Evolutionary conservation across 2,113 vertebrate species (phyloP).

Genomic region (human (Homo sapiens)): DNA sequence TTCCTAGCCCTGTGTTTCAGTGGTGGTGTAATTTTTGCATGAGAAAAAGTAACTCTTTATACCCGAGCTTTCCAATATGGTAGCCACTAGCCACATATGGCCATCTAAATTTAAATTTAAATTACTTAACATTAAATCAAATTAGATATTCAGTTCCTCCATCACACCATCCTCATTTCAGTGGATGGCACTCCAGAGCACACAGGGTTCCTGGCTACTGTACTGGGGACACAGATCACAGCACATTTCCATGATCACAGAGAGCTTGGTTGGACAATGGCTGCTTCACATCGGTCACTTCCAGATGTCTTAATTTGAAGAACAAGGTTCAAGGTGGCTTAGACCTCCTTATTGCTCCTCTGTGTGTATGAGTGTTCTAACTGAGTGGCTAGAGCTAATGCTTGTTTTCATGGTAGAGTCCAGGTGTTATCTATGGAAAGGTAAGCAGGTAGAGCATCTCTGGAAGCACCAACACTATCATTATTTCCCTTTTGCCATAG

Average conservation of each 20-base stretch:
- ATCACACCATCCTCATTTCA: neutral
- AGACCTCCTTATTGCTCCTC: neutral
- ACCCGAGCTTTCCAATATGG: neutral
- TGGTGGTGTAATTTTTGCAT: neutral
- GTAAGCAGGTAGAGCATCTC: neutral
- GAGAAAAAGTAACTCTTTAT: neutral
- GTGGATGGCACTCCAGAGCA: neutral
- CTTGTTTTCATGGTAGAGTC: neutral
- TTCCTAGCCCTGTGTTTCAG: neutral
- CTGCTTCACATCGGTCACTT: neutral
- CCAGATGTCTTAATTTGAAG: neutral
- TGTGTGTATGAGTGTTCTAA: neutral
- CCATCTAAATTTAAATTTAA: neutral
- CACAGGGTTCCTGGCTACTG: neutral
- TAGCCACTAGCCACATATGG: neutral
- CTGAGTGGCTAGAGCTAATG: too few species aligned
- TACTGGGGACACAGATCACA: neutral
- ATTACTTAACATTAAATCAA: neutral
- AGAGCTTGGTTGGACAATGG: neutral
- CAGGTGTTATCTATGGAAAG: neutral
- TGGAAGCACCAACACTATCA: neutral
- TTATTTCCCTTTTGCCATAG: neutral
- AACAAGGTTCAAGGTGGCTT: neutral
- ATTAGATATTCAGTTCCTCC: neutral
- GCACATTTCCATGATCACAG: neutral